Evolutionary conservation across 2,888 invertebrate species (phyloP), one percentile per base, ranked within the genome.

Genomic region (Oscheius onirici): DNA sequence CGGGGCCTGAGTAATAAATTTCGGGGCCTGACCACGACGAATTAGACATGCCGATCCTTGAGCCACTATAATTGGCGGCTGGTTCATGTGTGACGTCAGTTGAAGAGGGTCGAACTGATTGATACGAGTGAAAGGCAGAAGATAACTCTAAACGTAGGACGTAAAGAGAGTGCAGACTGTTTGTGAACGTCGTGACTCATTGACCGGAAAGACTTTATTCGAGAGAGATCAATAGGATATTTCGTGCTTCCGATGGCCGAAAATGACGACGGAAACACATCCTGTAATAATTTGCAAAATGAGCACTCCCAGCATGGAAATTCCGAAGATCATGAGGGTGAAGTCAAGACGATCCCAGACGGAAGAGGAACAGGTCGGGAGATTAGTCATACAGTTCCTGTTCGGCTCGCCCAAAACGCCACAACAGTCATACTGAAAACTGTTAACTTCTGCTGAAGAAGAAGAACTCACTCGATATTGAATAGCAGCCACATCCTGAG

Each of bases 311-410:
- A 79, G 65, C 79, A 77, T 79, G 13, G 43, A 66, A 41, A 74
- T 74, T 17, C 79, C 79, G 49, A 79, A 79, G 15, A 84, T 77
- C 83, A 82, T 83, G 69, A 82, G 73, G 24, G 78, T 78, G 69
- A 80, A 84, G 73, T 83, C 81, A 22, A 84, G 80, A n/a, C 81
- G 79, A 54, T 84, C 81, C 83, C 83, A 84, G 51, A 84, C 83
- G 24, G 83, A 77, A 0, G 77, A 70, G 1, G 83, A 76, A 71
- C 85, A 85, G 8, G 80, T 77, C 13, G 81, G 81, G 69, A 66
- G 41, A 17, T 22, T 28, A 34, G 15, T 34, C 66, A 66, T 54
- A 52, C 52, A 66, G 22, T 66, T 40, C 3, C 52, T 28, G 46
- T 75, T 76, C 13, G 72, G 69, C 10, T 73, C 71, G 40, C 73